A percentile compares a stretch with the other conserved stretches of the same genome.
Conservation (phyloP, 2,797 vertebrate genomes). For the Myotis pilosus region DNA sequence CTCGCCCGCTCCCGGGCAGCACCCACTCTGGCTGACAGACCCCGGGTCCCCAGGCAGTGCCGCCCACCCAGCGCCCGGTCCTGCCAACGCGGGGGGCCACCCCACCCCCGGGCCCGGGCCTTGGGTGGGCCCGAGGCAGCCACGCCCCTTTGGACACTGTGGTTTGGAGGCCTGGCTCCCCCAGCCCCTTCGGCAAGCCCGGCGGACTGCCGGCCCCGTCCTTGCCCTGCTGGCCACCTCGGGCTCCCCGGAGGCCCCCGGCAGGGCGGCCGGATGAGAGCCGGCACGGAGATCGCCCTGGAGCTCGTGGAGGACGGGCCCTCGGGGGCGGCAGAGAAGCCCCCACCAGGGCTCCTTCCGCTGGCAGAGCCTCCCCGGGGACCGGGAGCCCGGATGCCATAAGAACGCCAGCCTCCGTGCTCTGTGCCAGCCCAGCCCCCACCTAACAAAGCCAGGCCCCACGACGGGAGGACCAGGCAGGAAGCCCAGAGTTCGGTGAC, state of each 20-base stretch:
- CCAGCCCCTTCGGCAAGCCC: not conserved
- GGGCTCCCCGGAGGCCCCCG: not conserved
- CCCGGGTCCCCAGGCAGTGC: not conserved
- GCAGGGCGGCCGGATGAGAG: not conserved
- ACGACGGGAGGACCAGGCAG: rapidly evolving
- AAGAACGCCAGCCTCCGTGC: not conserved
- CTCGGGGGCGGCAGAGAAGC: rapidly evolving
- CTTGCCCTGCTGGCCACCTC: not conserved
- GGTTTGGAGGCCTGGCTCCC: slow-evolving; percentile 43
- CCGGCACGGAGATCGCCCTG: rapidly evolving
- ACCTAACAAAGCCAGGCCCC: not conserved
- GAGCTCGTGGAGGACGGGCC: rapidly evolving
- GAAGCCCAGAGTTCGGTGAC: not conserved
- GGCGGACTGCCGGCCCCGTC: not conserved
- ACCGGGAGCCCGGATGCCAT: rapidly evolving
- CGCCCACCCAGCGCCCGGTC: not conserved
- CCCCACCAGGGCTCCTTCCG: not conserved
- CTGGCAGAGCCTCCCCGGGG: not conserved
- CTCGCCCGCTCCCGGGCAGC: not conserved
- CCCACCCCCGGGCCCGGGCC: slow-evolving; percentile 28
- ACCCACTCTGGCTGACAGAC: slow-evolving; percentile 4
- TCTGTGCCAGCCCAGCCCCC: not conserved
- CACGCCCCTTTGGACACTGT: slow-evolving; percentile 58
- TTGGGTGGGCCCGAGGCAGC: slow-evolving; percentile 38
- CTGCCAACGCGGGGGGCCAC: slow-evolving; percentile 45